Conservation (phyloP, 1,140 invertebrate species). For the Drosophila kohkoa region DNA sequence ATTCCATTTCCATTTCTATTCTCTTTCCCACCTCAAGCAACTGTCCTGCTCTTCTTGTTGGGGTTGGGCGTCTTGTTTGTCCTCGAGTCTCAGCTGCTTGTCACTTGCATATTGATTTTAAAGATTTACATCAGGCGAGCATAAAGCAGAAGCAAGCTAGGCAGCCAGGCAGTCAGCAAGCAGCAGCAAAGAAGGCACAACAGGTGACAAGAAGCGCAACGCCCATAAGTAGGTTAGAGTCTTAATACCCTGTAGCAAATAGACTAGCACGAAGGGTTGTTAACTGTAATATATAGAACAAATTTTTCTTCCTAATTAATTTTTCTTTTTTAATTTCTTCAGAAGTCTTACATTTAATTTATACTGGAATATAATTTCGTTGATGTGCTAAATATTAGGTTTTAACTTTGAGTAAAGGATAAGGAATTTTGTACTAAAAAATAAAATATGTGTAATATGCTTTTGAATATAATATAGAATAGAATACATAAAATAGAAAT, state of each 20-base stretch:
- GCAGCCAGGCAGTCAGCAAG: conserved; percentile 1
- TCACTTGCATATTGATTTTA: conserved; percentile 77
- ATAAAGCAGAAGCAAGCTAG: conserved; percentile 18
- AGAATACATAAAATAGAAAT: too few species aligned
- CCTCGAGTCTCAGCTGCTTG: conserved; percentile 53
- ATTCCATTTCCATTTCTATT: conserved; percentile 19
- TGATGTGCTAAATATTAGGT: too few species aligned
- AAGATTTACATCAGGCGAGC: conserved; percentile 61
- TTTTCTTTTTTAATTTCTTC: too few species aligned
- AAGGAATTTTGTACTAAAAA: too few species aligned
- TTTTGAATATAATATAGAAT: too few species aligned
- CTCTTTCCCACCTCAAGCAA: conserved; percentile 24
- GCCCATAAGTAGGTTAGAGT: conserved; percentile 68
- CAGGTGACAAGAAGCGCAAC: conserved; percentile 63
- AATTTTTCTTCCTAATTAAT: too few species aligned
- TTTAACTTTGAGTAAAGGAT: too few species aligned
- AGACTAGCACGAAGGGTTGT: background rate
- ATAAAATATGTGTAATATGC: too few species aligned
- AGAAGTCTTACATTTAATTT: too few species aligned
- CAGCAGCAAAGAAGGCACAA: conserved; percentile 45
- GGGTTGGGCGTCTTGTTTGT: conserved; percentile 37
- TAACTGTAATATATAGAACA: too few species aligned
- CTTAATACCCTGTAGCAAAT: conserved; percentile 25
- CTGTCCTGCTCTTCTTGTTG: background rate
- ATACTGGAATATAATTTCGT: too few species aligned